Evolutionary conservation across 1,140 invertebrate species (phyloP).

Genomic region (Zelostemma sp.): DNA sequence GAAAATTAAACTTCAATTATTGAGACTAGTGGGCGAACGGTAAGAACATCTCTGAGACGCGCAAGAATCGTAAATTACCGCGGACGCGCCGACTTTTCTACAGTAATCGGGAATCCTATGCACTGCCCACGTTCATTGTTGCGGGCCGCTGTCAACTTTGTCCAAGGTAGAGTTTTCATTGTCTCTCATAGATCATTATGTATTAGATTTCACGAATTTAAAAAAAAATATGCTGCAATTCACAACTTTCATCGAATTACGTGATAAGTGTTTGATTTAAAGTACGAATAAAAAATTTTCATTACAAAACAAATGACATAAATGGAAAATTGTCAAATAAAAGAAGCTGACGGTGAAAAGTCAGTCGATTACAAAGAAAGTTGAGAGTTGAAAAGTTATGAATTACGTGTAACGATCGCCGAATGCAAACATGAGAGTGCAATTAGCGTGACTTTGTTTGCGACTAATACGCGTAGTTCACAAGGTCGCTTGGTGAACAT

Average conservation of each 20-base stretch:
- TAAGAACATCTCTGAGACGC: constrained; percentile 43
- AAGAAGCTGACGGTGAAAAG: neutral
- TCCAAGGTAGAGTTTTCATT: constrained; percentile 35
- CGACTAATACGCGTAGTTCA: constrained; percentile 47
- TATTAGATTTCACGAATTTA: neutral
- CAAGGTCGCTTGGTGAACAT: constrained; percentile 39
- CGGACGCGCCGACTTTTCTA: constrained; percentile 49
- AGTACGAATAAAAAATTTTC: too few relatives aligned
- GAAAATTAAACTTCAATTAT: too few relatives aligned
- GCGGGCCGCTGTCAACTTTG: constrained; percentile 41
- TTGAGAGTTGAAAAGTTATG: neutral
- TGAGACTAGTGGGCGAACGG: constrained; percentile 49
- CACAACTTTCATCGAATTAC: too few relatives aligned
- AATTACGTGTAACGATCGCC: neutral
- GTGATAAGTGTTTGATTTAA: too few relatives aligned
- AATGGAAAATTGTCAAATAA: neutral
- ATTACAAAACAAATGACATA: too few relatives aligned
- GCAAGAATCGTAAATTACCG: constrained; percentile 48
- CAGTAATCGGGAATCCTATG: constrained; percentile 45
- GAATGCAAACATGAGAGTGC: neutral
- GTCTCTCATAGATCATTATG: constrained; percentile 40
- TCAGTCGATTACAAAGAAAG: neutral
- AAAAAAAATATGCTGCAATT: too few relatives aligned
- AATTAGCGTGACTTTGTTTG: constrained; percentile 39
- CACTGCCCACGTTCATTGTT: constrained; percentile 52